Conservation (phyloP, 37 sponge, comb jelly and placozoan species). For the Bolinopsis microptera region DNA sequence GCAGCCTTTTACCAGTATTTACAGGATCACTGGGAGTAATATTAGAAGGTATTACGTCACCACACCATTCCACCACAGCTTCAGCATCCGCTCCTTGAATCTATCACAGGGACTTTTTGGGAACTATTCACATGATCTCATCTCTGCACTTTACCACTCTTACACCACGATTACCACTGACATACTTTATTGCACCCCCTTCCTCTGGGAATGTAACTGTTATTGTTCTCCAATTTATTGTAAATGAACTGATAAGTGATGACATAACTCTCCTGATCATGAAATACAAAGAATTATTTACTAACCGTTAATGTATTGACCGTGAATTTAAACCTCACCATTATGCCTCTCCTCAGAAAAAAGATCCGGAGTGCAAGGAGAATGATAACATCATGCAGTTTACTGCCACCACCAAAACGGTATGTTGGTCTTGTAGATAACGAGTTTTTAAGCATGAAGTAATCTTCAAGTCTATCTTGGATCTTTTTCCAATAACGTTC, state of each 20-base stretch:
- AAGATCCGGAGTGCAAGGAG: background rate
- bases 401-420: background rate
- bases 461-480: too few relatives aligned
- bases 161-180: background rate
- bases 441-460: too few relatives aligned
- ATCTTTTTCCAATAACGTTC: too few relatives aligned
- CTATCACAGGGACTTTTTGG: too few relatives aligned
- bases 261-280: background rate
- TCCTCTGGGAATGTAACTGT: background rate
- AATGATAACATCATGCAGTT: slow-evolving; percentile 22
- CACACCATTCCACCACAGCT: too few relatives aligned
- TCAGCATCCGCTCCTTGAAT: too few relatives aligned
- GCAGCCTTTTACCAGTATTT: background rate
- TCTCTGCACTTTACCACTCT: too few relatives aligned
- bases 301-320: too few relatives aligned
- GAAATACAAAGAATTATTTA: background rate
- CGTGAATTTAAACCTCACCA: background rate
- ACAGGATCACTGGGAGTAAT: background rate
- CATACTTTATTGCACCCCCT: background rate
- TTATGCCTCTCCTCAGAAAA: background rate
- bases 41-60: background rate
- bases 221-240: background rate
- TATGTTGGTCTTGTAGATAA: background rate
- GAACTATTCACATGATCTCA: too few relatives aligned
- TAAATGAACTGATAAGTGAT: background rate